Conservation (phyloP, 2,888 invertebrate species). For the Tribolium freemani region DNA sequence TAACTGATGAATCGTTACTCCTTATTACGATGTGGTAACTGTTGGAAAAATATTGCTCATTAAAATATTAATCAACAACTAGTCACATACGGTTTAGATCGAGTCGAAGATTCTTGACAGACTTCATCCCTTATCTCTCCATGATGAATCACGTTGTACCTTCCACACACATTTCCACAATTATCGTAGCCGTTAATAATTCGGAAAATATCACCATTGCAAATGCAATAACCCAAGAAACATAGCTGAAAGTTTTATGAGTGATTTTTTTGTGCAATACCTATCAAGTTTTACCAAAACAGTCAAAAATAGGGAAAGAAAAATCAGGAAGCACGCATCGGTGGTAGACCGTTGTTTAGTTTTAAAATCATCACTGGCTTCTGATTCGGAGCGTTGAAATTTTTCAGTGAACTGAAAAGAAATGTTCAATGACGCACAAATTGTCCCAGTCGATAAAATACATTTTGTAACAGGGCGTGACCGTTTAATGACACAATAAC, state of each 20-base stretch:
- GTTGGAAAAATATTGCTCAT: conserved; percentile 43
- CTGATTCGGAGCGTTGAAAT: conserved; percentile 43
- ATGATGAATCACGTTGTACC: conserved; percentile 62
- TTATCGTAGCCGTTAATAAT: conserved; percentile 76
- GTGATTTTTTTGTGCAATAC: no score
- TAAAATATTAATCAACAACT: conserved; percentile 6
- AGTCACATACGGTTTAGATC: conserved; percentile 61
- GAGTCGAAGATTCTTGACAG: conserved; percentile 68
- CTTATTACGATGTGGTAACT: conserved; percentile 52
- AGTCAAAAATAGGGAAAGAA: conserved; percentile 70
- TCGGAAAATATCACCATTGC: conserved; percentile 72
- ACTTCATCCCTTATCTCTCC: conserved; percentile 60
- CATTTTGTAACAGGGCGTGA: conserved; percentile 9
- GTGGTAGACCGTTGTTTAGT: conserved; percentile 61
- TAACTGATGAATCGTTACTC: conserved; percentile 47
- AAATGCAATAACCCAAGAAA: conserved; percentile 65
- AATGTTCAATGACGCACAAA: background rate
- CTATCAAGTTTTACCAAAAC: conserved; percentile 70
- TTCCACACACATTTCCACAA: conserved; percentile 77
- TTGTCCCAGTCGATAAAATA: background rate
- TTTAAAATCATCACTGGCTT: conserved; percentile 46
- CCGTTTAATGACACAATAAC: conserved; percentile 32
- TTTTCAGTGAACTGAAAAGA: conserved; percentile 46
- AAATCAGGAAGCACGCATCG: conserved; percentile 71
- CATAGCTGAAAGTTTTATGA: conserved; percentile 50